phyloP scores from a whole-genome alignment of 2,113 vertebrate genomes.

The Cebidichthys violaceus region DNA sequence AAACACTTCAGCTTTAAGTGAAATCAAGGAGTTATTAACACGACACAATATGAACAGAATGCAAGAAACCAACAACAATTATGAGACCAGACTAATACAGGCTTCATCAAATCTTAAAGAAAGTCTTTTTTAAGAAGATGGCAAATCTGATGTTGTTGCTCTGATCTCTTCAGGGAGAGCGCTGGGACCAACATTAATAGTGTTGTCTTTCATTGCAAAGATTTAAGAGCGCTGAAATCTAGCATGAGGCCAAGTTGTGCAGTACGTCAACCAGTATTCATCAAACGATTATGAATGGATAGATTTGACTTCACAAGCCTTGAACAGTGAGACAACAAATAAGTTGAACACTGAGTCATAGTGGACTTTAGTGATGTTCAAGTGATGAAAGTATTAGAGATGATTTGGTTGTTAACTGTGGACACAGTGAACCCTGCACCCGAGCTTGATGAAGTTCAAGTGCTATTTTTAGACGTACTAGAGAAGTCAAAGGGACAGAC shows the following conservation, averaged over 20 bases:
- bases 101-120: background rate
- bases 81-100: background rate
- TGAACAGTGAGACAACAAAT: background rate
- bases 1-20: background rate
- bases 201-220: background rate
- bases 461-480: conserved; percentile 55
- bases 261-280: background rate
- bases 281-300: background rate
- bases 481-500: conserved; percentile 25
- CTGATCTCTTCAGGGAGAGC: background rate
- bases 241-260: background rate
- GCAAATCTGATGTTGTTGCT: background rate
- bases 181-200: background rate
- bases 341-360: background rate
- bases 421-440: conserved; percentile 21
- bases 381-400: background rate
- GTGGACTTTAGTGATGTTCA: background rate
- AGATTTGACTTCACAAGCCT: background rate
- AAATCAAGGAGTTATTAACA: background rate
- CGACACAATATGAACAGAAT: background rate
- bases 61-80: background rate
- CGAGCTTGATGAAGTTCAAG: background rate
- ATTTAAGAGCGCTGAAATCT: background rate
- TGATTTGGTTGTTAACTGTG: background rate
- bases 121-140: too few species aligned